Base-by-base conservation (phyloP, 92 coral and sea anemone genomes). In the Heteractis magnifica region DNA sequence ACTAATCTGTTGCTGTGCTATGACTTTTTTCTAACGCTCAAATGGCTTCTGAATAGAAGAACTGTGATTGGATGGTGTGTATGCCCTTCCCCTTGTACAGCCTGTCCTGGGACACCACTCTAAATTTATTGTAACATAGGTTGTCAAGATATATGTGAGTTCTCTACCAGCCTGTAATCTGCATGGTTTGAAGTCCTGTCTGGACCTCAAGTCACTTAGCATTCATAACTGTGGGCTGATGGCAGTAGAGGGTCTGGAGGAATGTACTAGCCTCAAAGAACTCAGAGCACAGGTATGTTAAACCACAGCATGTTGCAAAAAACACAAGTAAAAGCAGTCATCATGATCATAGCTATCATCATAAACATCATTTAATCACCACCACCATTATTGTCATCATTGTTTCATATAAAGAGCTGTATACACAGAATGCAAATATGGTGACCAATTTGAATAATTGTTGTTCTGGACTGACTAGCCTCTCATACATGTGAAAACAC, bases 181-280 rank as follows among this genome's bases (percentile, higher is more conserved):
- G 91, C 92, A 89, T 79, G 86, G 92, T 3, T 83, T 97, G 49
- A 84, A 84, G 70, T 77, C 80, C 51, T 97, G 99, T 85, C 90
- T 92, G 12, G 87, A 86, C 49, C 84, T 97, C 34, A 84, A 75
- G 82, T 90, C 98, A 13, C 88, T 94, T 34, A 77, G 85, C 12
- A 86, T 97, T 44, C 84, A 72, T 4, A 86, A 89, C 83, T 97
- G 99, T 87, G 96, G 99, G 23, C 44, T 97, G 81, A 68, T 94
- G 78, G 93, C 98, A 23, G 95, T 93, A 19, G 98, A 97, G 77
- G 92, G 97, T 72, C 86, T 97, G 13, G 98, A 97, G 26, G 89
- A 97, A 75, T 97, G 99, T 72, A 90, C 82, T 41, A 88, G 90
- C 8, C 55, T 97, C 18, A 79, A 75, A 56, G 97, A 97, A 73